These are phyloP conservation scores for Jordanella pulchra DNA, from an alignment of 2,797 vertebrate species.

Conservation along the genomic window DNA sequence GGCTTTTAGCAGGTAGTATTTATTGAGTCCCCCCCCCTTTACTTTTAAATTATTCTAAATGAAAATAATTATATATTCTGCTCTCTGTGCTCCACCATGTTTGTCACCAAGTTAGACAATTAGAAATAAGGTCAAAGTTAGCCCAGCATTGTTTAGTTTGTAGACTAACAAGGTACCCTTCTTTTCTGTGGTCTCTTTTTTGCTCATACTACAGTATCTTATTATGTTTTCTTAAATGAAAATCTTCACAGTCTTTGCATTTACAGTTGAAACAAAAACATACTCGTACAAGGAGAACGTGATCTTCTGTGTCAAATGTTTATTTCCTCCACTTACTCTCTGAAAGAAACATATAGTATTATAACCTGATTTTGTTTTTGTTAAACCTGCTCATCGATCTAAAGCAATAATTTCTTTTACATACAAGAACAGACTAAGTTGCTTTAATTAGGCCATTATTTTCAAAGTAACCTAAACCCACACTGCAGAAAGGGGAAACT, in stretches of 20 bases:
- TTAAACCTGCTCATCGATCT: conserved; percentile 17
- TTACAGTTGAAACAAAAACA: not conserved
- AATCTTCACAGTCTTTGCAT: not conserved
- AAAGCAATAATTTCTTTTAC: conserved; percentile 42
- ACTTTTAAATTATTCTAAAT: not conserved
- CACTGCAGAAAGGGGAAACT: conserved; percentile 39
- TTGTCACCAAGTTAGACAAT: not conserved
- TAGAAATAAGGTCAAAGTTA: not conserved
- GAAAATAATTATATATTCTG: not conserved
- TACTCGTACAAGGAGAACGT: not conserved
- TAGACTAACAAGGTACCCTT: not conserved
- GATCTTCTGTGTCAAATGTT: not conserved
- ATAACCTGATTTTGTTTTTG: conserved; percentile 30
- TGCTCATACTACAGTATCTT: not conserved
- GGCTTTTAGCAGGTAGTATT: not conserved
- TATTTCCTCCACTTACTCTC: not conserved
- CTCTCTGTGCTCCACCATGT: too few species aligned
- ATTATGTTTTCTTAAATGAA: not conserved
- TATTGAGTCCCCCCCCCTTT: not conserved
- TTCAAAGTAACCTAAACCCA: conserved; percentile 62
- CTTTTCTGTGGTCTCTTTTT: not conserved
- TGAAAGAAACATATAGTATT: conserved; percentile 26
- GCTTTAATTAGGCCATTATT: conserved; percentile 65
- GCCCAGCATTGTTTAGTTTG: not conserved
- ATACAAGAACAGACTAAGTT: conserved; percentile 62